A percentile compares a stretch with the other conserved stretches of the same genome.
Conservation (phyloP, 2,888 invertebrate genomes). For the Nomada goodeniana region DNA sequence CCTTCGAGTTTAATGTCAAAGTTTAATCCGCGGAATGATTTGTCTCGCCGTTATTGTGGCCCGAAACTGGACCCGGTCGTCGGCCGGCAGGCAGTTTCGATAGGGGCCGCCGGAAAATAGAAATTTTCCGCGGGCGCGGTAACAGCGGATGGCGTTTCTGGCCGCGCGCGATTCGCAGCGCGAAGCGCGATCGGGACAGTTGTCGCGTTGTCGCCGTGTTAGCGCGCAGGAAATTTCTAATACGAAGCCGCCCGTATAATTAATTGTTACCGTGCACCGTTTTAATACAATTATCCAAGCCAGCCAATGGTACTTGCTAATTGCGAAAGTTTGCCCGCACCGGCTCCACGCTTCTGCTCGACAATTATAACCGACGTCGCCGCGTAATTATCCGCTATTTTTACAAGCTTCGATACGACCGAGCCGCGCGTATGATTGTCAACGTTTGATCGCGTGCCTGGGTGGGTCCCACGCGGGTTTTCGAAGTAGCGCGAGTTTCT, state of each 20-base stretch:
- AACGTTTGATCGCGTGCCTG: not conserved
- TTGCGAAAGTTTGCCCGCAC: conserved; percentile 65
- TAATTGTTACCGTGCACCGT: conserved; percentile 67
- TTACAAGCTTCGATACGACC: not conserved
- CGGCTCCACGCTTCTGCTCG: conserved; percentile 34
- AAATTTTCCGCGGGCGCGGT: conserved; percentile 47
- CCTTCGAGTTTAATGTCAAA: conserved; percentile 42
- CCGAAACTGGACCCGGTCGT: conserved; percentile 52
- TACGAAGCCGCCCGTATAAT: conserved; percentile 68
- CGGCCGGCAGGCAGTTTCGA: not conserved
- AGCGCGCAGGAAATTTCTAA: conserved; percentile 62
- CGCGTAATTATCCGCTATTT: conserved; percentile 19
- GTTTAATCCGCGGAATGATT: conserved; percentile 51
- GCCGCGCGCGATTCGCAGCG: conserved; percentile 2
- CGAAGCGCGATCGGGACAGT: conserved; percentile 12
- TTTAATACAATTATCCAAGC: conserved; percentile 70
- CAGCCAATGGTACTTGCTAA: conserved; percentile 66
- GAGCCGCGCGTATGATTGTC: conserved; percentile 1
- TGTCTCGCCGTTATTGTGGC: conserved; percentile 44
- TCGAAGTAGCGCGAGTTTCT: too few relatives aligned
- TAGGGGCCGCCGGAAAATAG: conserved; percentile 21
- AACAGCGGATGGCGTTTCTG: conserved; percentile 51
- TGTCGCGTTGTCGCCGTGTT: conserved; percentile 37
- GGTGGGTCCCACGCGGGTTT: too few relatives aligned
- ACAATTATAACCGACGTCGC: conserved; percentile 51